phyloP scores from a whole-genome alignment of 2,888 invertebrate species.

The Tenthredo livida region DNA sequence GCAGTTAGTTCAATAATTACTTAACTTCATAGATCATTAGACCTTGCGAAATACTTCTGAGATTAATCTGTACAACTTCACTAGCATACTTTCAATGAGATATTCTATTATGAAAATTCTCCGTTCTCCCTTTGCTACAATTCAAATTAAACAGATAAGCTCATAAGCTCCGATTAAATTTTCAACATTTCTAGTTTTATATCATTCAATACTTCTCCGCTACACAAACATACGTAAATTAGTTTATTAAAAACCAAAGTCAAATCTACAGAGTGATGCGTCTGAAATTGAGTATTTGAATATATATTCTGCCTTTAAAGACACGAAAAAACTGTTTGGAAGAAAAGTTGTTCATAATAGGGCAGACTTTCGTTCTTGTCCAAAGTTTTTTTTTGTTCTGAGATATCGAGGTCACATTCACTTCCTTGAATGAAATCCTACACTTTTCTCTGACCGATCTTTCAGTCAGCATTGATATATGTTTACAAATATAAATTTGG shows the following conservation, averaged over 20 bases:
- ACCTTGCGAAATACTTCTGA: background rate
- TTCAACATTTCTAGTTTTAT: background rate
- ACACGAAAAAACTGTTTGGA: background rate
- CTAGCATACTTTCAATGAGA: background rate
- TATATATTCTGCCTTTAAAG: background rate
- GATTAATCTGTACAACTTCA: constrained; percentile 5
- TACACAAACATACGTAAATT: constrained; percentile 4
- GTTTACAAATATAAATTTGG: background rate
- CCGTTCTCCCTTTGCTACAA: background rate
- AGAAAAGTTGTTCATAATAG: background rate
- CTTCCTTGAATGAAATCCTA: background rate
- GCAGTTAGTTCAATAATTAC: background rate
- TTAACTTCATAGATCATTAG: background rate
- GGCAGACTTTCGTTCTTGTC: background rate
- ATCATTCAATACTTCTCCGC: constrained; percentile 28
- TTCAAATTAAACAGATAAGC: background rate
- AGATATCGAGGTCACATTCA: background rate
- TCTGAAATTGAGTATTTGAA: background rate
- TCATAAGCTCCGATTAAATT: background rate
- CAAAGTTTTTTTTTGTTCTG: background rate
- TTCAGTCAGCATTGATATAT: background rate
- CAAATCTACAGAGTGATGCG: background rate
- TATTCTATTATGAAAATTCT: background rate
- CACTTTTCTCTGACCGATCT: background rate
- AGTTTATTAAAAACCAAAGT: background rate